Evolutionary conservation across 2,888 invertebrate genomes (phyloP).

Genomic region (Drosophila gaucha): DNA sequence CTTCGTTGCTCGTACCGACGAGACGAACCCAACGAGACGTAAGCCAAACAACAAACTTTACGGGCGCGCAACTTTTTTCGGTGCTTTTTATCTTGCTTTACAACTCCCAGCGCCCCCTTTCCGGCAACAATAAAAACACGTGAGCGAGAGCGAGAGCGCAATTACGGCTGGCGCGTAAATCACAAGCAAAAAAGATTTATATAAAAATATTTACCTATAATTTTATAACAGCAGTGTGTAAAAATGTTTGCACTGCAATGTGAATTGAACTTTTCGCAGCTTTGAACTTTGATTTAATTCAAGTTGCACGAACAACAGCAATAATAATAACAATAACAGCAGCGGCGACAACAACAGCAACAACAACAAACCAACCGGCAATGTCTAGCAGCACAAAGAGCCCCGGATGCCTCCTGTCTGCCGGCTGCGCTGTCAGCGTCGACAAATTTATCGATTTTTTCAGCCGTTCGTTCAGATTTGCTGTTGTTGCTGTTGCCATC

Average conservation of each 20-base stretch:
- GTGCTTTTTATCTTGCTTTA: slow-evolving; percentile 19
- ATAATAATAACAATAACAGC: slow-evolving; percentile 23
- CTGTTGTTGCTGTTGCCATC: slow-evolving; percentile 35
- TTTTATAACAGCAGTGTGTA: slow-evolving; percentile 12
- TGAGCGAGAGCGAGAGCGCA: slow-evolving; percentile 35
- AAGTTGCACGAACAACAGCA: slow-evolving; percentile 23
- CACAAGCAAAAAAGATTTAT: neutral
- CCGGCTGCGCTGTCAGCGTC: slow-evolving; percentile 48
- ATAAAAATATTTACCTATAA: slow-evolving; percentile 9
- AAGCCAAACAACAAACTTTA: slow-evolving; percentile 40
- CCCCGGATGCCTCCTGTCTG: slow-evolving; percentile 8
- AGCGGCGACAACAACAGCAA: slow-evolving; percentile 3
- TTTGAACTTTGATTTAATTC: slow-evolving; percentile 60
- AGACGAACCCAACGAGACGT: slow-evolving; percentile 62
- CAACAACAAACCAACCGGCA: slow-evolving; percentile 41
- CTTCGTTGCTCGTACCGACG: slow-evolving; percentile 77
- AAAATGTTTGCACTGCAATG: slow-evolving; percentile 27
- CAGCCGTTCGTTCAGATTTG: slow-evolving; percentile 34
- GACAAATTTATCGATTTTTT: slow-evolving; percentile 74
- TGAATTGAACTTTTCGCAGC: slow-evolving; percentile 58
- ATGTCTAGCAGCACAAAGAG: slow-evolving; percentile 42
- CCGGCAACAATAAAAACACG: slow-evolving; percentile 30
- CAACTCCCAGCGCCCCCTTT: slow-evolving; percentile 19
- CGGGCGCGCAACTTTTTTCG: slow-evolving; percentile 45
- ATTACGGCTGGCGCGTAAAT: slow-evolving; percentile 26